Evolutionary conservation across 2,113 vertebrate genomes (phyloP), one percentile per base, ranked within the genome.

Genomic region (Galeopterus variegatus): DNA sequence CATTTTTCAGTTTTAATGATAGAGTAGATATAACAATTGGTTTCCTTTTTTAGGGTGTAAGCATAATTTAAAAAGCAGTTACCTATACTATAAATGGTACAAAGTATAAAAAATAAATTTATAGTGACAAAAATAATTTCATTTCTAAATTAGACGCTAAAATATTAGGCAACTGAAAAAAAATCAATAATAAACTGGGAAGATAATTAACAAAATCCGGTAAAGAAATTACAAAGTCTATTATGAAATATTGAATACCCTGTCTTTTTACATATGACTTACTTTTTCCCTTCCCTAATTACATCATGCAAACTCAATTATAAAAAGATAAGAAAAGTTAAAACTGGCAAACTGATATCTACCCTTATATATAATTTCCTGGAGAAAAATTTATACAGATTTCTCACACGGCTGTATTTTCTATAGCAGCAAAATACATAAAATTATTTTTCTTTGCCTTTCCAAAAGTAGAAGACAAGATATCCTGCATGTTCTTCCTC

Each of bases 221-320:
- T 41, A n/a, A 93, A 94, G 90, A 90, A 62, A 76, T 54, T 93
- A 81, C 17, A 93, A 28, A 6, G 28, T 75, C 31, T 94, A 89
- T 83, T n/a, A 87, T 0, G 69, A 90, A 83, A 56, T 62, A 84
- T 3, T 73, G 80, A n/a, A 36, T 64, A 83, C 41, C 15, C 60
- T 96, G 88, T 67, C 45, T 67, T 52, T 86, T 80, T 58, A 79
- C 13, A 41, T 72, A 13, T 54, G 17, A 87, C 31, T 90, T 88
- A 4, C 23, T 62, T 89, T 62, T 73, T 21, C 15, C 24, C 56
- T 76, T 73, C 31, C 56, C 60, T 15, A 84, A 75, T 79, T 62
- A 84, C 1, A 92, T 26, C 5, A 87, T 24, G 8, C 17, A 73
- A 84, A 52, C 15, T 69, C 8, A 56, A 62, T 92, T 58, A 87